Base-by-base conservation (phyloP, 2,797 vertebrate species). In the Phrynocephalus vlangalii region DNA sequence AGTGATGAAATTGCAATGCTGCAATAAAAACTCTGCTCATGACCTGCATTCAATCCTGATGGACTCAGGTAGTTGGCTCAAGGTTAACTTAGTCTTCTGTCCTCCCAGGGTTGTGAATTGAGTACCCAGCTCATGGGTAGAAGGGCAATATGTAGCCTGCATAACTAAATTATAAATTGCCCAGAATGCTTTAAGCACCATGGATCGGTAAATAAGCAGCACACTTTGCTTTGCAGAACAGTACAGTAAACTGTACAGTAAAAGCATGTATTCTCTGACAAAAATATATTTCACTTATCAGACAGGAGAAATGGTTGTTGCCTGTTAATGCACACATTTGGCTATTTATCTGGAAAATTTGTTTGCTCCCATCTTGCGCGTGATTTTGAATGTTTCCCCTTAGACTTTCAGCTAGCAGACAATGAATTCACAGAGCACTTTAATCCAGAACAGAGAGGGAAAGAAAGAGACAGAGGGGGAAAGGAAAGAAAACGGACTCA, bases 271-370 rank as follows among this genome's bases (percentile, higher is more conserved):
- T 6, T 83, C 70, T 75, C 70, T 75, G 30, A 83, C 1, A 56
- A 90, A 90, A 86, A 77, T 72, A 83, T 1, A 30, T 90, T 92
- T 88, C 82, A 73, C 70, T 90, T 90, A 68, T 89, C 85, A 91
- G 6, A 85, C 38, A 68, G 7, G 26, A 63, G 67, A 87, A 92
- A 91, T 75, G 63, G 1, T 44, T 16, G 26, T 70, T 89, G n/a
- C 79, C 88, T 60, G 63, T 86, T 86, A 24, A 81, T 91, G 84
- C 82, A 87, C 56, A 86, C 88, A 71, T 63, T 10, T 56, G 48
- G 44, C 86, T 79, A 70, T 89, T 89, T 90, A 90, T 68, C 89
- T 82, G 86, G 48, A 87, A 82, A 92, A 88, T 2, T 50, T 90
- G 73, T 86, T 83, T 87, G 66, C 50, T 93, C 88, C 84, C 50